Evolutionary conservation across 1,140 invertebrate species (phyloP).

Genomic region (Caenorhabditis tropicalis): DNA sequence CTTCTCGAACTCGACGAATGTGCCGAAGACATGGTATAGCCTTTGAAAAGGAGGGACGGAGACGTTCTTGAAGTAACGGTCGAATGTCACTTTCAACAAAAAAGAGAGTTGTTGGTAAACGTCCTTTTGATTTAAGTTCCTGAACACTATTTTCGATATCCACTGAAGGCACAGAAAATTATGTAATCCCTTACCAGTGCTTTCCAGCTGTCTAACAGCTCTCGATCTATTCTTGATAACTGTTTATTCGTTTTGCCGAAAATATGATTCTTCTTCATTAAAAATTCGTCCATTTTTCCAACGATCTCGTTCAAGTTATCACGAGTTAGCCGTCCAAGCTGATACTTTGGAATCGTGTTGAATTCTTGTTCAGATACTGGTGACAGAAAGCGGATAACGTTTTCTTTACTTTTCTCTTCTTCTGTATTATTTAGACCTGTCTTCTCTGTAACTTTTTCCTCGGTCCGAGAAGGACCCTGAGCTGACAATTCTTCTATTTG

Average conservation of each 20-base stretch:
- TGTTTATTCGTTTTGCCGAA: not conserved
- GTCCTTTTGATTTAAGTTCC: not conserved
- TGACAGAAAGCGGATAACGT: not conserved
- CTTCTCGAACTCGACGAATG: constrained; percentile 5
- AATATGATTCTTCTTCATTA: constrained; percentile 2
- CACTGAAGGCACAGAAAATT: not conserved
- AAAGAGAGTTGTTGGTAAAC: not conserved
- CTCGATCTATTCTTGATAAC: not conserved
- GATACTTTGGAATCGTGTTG: constrained; percentile 29
- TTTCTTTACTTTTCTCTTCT: not conserved
- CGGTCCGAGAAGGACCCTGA: not conserved
- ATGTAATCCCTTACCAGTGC: not conserved
- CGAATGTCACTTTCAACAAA: constrained; percentile 12
- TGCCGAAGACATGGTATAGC: constrained; percentile 8
- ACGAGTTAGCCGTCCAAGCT: not conserved
- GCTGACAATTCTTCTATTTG: not conserved
- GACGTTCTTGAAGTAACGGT: not conserved
- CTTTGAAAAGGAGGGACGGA: not conserved
- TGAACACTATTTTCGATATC: not conserved
- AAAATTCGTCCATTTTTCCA: constrained; percentile 29
- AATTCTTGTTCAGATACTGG: not conserved
- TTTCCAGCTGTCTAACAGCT: constrained; percentile 8
- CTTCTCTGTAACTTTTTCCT: not conserved
- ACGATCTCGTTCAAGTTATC: constrained; percentile 14
- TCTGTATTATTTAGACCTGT: too few species aligned